phyloP scores from a whole-genome alignment of 2,888 invertebrate genomes.

The Lomographa bimaculata region DNA sequence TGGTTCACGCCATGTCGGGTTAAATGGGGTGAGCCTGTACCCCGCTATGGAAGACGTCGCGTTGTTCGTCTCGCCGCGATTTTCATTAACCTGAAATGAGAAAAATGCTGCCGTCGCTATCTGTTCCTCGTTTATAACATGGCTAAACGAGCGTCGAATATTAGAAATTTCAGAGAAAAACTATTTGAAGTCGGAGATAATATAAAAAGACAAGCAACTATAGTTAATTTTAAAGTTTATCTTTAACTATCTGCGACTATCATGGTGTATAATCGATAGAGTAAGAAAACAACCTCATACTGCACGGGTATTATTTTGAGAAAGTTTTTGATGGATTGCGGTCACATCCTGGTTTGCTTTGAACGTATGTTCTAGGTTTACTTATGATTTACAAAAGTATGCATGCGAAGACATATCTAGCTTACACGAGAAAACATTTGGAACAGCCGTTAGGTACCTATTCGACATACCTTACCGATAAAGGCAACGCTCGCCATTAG shows the following conservation, averaged over 20 bases:
- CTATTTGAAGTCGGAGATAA: conserved; percentile 4
- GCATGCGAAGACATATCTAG: conserved; percentile 19
- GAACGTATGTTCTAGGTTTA: conserved; percentile 12
- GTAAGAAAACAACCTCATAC: background rate
- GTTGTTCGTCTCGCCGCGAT: conserved; percentile 48
- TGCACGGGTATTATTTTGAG: conserved; percentile 3
- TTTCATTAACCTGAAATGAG: conserved; percentile 77
- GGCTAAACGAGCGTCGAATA: conserved; percentile 27
- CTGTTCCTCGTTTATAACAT: conserved; percentile 39
- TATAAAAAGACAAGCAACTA: no score
- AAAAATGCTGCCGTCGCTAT: conserved; percentile 62
- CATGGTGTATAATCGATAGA: background rate
- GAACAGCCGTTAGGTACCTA: conserved; percentile 33
- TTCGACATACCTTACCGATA: conserved; percentile 24
- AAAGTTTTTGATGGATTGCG: conserved; percentile 13
- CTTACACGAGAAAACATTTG: conserved; percentile 28
- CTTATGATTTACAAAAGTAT: conserved; percentile 7
- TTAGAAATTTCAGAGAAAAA: conserved; percentile 18
- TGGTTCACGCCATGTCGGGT: conserved; percentile 9
- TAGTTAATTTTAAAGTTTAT: no score
- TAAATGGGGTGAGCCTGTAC: conserved; percentile 61
- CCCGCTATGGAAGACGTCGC: conserved; percentile 52
- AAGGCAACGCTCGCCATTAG: conserved; percentile 27
- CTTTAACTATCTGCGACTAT: no score
- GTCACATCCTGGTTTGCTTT: conserved; percentile 13